These are phyloP conservation scores for Gorsachius magnificus DNA, from an alignment of 2,797 vertebrate genomes.

Conservation along the genomic window DNA sequence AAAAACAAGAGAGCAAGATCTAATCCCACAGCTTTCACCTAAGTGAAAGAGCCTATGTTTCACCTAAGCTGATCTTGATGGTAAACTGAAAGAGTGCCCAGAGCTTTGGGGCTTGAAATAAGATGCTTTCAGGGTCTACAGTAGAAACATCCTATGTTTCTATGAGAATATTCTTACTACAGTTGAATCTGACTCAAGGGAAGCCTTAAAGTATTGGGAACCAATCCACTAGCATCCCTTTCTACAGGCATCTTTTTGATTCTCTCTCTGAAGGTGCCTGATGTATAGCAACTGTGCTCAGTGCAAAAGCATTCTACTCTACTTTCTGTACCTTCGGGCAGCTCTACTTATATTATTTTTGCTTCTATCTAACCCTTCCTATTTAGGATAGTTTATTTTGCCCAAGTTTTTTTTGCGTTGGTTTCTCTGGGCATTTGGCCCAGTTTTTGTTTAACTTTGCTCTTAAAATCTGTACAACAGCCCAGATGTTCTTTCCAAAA, in stretches of 20 bases:
- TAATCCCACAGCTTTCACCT: background rate
- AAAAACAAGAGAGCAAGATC: background rate
- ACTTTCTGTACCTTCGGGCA: background rate
- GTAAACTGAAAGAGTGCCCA: background rate
- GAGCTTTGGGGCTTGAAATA: background rate
- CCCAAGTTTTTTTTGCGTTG: slow-evolving; percentile 37
- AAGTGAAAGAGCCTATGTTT: background rate
- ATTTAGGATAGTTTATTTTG: slow-evolving; percentile 51
- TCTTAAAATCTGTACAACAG: slow-evolving; percentile 35
- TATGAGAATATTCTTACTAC: background rate
- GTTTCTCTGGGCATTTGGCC: slow-evolving; percentile 58
- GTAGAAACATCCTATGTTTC: background rate
- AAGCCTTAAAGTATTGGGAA: background rate
- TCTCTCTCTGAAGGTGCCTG: background rate
- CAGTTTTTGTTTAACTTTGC: slow-evolving; percentile 58
- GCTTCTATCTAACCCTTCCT: slow-evolving; percentile 14
- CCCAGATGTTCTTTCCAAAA: slow-evolving; percentile 28
- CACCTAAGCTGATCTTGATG: background rate
- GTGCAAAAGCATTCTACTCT: background rate
- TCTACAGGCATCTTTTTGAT: background rate
- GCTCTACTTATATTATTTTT: background rate
- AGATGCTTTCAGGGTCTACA: background rate
- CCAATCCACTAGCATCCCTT: background rate
- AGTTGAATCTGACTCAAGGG: background rate
- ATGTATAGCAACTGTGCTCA: background rate